phyloP scores from a whole-genome alignment of 1,140 invertebrate species.

The Globodera rostochiensis region DNA sequence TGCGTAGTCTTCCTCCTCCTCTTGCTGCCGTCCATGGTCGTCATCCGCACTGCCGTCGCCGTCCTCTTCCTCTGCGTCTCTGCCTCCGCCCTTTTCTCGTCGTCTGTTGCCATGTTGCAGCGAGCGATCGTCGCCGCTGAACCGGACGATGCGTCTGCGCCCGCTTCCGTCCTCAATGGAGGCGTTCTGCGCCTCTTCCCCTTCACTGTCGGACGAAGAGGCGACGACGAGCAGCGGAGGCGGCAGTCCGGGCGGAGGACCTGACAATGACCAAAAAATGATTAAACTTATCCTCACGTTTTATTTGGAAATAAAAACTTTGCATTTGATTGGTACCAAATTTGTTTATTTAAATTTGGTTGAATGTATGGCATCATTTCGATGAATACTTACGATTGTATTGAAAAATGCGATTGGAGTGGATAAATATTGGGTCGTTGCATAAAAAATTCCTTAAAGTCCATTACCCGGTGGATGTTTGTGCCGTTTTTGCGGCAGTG shows the following conservation, averaged over 20 bases:
- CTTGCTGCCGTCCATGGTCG: neutral
- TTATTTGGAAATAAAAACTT: no score
- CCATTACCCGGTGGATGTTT: conserved; percentile 44
- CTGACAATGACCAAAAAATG: conserved; percentile 46
- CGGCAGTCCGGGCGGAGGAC: conserved; percentile 67
- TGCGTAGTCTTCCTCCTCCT: conserved; percentile 44
- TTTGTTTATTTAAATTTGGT: no score
- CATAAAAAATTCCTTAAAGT: neutral
- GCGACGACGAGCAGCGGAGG: conserved; percentile 47
- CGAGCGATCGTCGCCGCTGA: conserved; percentile 10
- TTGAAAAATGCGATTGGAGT: neutral
- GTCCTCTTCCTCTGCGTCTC: conserved; percentile 9
- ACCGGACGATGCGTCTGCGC: conserved; percentile 23
- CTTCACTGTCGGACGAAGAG: conserved; percentile 15
- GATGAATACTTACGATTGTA: no score
- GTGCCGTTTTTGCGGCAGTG: conserved; percentile 26
- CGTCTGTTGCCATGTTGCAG: conserved; percentile 7
- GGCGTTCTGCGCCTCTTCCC: neutral
- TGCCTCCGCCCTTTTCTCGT: neutral
- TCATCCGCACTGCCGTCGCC: neutral
- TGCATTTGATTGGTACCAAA: no score
- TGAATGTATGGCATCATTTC: no score
- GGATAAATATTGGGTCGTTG: conserved; percentile 5
- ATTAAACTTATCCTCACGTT: neutral
- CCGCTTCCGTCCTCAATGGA: conserved; percentile 10